These are phyloP conservation scores for Emys orbicularis DNA, from an alignment of 2,797 vertebrate species.

Conservation along the genomic window DNA sequence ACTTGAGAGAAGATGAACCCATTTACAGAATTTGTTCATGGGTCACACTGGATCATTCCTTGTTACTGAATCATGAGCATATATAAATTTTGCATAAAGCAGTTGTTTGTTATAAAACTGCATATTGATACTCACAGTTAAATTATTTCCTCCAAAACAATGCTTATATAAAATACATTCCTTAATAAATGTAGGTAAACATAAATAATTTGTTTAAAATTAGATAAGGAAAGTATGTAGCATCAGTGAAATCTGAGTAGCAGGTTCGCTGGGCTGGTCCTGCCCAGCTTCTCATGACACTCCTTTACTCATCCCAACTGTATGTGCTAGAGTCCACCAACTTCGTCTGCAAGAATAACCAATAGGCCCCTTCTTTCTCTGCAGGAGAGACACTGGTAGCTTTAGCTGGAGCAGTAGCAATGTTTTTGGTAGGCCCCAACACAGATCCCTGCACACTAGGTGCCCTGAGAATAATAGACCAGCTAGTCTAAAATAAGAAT, in stretches of 20 bases:
- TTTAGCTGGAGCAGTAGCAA: neutral
- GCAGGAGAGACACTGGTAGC: neutral
- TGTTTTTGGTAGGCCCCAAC: neutral
- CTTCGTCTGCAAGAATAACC: neutral
- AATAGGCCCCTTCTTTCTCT: neutral
- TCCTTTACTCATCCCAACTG: neutral
- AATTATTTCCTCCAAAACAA: neutral
- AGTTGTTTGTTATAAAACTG: constrained; percentile 2
- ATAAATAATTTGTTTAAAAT: neutral
- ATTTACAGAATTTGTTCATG: neutral
- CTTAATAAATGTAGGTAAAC: neutral
- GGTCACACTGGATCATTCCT: neutral
- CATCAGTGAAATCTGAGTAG: constrained; percentile 14
- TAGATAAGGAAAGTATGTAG: neutral
- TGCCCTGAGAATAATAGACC: neutral
- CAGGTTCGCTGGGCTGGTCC: constrained; percentile 71
- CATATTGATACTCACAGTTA: neutral
- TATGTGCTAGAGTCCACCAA: neutral
- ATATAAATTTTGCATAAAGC: constrained; percentile 43
- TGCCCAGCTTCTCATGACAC: constrained; percentile 46
- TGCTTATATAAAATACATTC: neutral
- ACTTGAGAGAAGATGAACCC: neutral
- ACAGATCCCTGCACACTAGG: neutral
- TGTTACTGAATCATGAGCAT: neutral
- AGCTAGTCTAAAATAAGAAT: neutral